phyloP scores from a whole-genome alignment of 2,888 invertebrate species.

The Ichneumoninae sp. region DNA sequence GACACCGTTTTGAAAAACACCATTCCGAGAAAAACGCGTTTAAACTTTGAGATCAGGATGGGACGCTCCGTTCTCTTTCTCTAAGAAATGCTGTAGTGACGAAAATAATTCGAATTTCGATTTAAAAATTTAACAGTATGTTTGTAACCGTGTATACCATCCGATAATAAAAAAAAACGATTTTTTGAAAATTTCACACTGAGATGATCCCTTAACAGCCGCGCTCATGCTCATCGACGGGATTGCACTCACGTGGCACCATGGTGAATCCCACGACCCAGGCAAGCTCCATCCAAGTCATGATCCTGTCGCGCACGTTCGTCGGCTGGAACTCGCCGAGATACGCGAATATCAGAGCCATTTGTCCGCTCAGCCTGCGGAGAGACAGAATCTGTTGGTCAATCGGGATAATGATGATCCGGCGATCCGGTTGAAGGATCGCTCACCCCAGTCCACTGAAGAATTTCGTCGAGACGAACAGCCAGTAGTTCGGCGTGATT shows the following conservation, averaged over 20 bases:
- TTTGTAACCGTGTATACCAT: no score
- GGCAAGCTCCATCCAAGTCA: conserved; percentile 93
- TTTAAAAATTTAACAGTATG: no score
- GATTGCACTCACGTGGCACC: conserved; percentile 87
- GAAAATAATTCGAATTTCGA: no score
- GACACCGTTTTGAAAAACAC: no score
- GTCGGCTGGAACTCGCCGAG: conserved; percentile 92
- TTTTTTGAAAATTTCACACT: no score
- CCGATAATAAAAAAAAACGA: no score
- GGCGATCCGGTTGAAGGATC: conserved; percentile 69
- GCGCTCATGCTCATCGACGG: no score
- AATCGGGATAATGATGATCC: not conserved
- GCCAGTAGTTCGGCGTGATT: conserved; percentile 85
- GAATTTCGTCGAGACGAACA: conserved; percentile 87
- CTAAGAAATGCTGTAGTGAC: no score
- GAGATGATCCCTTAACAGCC: no score
- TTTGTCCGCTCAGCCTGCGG: conserved; percentile 90
- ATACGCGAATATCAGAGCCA: conserved; percentile 92
- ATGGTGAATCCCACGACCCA: conserved; percentile 91
- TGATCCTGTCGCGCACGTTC: conserved; percentile 90
- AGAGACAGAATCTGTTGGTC: conserved; percentile 24
- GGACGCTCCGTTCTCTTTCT: no score
- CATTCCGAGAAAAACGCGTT: no score
- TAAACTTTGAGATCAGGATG: no score
- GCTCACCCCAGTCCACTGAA: conserved; percentile 87